These are phyloP conservation scores for Hydra vulgaris DNA, from an alignment of 30 jellyfish, hydroid and myxozoan species.

Conservation along the genomic window DNA sequence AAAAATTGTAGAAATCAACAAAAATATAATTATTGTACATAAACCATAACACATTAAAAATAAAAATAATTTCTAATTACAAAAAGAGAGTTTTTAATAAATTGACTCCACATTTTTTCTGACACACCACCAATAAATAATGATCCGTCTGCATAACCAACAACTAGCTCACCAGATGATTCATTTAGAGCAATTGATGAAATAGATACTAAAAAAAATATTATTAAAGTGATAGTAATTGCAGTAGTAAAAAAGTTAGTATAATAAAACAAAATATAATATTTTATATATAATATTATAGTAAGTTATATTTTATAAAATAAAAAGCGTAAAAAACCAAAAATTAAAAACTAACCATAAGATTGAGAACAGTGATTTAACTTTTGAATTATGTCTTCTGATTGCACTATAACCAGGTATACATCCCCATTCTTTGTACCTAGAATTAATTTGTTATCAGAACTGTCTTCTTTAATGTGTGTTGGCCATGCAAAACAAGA, in stretches of 20 bases:
- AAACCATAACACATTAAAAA: background rate
- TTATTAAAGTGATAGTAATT: too few species aligned
- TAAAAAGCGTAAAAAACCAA: background rate
- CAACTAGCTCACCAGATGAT: constrained; percentile 17
- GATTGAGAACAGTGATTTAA: constrained; percentile 43
- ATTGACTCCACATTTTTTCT: constrained; percentile 21
- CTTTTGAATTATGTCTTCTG: constrained; percentile 29
- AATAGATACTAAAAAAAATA: constrained; percentile 41
- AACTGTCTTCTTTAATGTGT: constrained; percentile 25
- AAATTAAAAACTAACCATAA: background rate
- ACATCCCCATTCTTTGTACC: constrained; percentile 72
- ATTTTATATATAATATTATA: too few species aligned
- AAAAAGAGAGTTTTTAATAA: background rate
- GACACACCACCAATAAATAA: constrained; percentile 39
- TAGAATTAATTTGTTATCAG: constrained; percentile 40
- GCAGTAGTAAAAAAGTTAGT: too few species aligned
- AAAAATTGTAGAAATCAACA: too few species aligned
- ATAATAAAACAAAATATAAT: too few species aligned
- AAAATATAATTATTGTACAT: background rate
- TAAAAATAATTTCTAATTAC: background rate
- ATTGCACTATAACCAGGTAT: constrained; percentile 40
- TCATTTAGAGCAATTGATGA: constrained; percentile 51
- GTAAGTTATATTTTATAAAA: too few species aligned
- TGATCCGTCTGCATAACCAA: constrained; percentile 61
- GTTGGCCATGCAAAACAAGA: constrained; percentile 62